Conservation (phyloP, 1,140 invertebrate genomes). For the Zaprionus taronus region DNA sequence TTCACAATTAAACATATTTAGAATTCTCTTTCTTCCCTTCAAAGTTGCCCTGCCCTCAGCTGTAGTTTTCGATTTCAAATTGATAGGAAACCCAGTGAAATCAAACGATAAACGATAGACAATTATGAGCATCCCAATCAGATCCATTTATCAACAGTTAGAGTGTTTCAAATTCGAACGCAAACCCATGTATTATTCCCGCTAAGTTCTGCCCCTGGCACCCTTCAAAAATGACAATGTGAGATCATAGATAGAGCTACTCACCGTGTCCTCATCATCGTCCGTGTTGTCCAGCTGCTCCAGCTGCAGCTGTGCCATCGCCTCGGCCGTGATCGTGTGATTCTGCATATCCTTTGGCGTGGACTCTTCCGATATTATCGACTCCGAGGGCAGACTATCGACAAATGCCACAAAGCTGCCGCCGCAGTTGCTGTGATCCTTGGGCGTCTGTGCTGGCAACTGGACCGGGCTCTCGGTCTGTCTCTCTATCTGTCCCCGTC, state of each 20-base stretch:
- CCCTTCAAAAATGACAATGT: neutral
- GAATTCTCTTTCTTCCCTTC: too few species aligned
- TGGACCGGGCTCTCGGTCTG: neutral
- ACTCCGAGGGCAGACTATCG: conserved; percentile 77
- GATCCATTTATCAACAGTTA: too few species aligned
- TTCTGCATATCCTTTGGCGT: conserved; percentile 72
- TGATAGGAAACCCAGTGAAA: too few species aligned
- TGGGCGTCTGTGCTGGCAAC: conserved; percentile 4
- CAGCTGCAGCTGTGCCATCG: conserved; percentile 46
- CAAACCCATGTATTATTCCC: too few species aligned
- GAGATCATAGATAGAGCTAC: conserved; percentile 6
- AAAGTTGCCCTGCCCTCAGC: too few species aligned
- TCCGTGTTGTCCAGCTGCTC: conserved; percentile 69
- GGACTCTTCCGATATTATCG: conserved; percentile 80
- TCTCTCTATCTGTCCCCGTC: neutral
- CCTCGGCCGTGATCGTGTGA: conserved; percentile 30
- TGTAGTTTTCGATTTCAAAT: too few species aligned
- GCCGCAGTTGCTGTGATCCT: conserved; percentile 8
- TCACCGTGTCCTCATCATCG: conserved; percentile 82
- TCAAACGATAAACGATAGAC: too few species aligned
- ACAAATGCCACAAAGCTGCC: conserved; percentile 68
- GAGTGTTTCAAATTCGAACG: too few species aligned
- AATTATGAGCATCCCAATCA: too few species aligned
- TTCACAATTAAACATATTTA: too few species aligned
- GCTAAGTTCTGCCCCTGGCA: neutral